Percentiles rank a stretch among this genome's conserved stretches.
Evolutionary conservation across 2,888 invertebrate species (phyloP).

Genomic region (Muschampia plurimacula): DNA sequence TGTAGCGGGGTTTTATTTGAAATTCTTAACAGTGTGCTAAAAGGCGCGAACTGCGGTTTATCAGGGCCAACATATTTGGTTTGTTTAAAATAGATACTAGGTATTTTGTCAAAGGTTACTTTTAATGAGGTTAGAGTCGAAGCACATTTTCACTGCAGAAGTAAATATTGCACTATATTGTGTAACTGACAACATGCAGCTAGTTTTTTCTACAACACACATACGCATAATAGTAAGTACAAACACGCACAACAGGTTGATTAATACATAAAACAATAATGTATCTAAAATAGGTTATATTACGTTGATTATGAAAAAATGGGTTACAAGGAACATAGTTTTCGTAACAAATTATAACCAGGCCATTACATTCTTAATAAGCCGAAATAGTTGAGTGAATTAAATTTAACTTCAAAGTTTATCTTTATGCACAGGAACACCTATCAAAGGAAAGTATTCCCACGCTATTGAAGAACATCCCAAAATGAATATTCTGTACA

Average conservation of each 20-base stretch:
- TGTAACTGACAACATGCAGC: neutral
- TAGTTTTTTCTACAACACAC: neutral
- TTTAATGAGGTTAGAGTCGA: neutral
- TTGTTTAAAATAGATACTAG: neutral
- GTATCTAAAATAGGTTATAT: too few species aligned
- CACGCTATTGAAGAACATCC: neutral
- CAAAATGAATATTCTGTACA: neutral
- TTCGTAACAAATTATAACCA: too few species aligned
- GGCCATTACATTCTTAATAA: too few species aligned
- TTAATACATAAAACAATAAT: too few species aligned
- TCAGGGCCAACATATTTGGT: neutral
- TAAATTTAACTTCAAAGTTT: neutral
- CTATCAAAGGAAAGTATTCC: neutral
- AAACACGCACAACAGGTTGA: too few species aligned
- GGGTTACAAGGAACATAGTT: too few species aligned
- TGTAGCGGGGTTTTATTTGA: conserved; percentile 23
- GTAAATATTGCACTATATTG: too few species aligned
- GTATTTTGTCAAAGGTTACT: neutral
- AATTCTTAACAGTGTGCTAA: conserved; percentile 27
- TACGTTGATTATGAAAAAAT: too few species aligned
- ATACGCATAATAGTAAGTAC: too few species aligned
- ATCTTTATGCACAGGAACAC: neutral
- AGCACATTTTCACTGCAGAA: too few species aligned
- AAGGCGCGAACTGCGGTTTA: neutral
- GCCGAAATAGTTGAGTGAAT: neutral